phyloP scores from a whole-genome alignment of 2,888 invertebrate species.

The Chymomyza amoena region DNA sequence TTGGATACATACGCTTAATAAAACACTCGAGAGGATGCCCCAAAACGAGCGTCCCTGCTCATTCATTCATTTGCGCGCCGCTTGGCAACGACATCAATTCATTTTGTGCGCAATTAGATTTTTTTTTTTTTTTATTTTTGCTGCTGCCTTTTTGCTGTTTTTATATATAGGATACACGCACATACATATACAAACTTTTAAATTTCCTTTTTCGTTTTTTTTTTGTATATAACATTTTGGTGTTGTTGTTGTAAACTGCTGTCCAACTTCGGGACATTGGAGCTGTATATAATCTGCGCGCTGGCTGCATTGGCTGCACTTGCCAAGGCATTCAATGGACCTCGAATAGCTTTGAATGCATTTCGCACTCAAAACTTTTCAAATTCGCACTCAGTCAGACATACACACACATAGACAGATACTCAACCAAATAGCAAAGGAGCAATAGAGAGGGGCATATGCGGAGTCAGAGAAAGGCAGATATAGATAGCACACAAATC shows the following conservation, averaged over 20 bases:
- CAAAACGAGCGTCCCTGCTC: slow-evolving; percentile 17
- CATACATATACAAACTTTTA: slow-evolving; percentile 45
- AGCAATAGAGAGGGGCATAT: no score
- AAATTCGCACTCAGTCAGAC: slow-evolving; percentile 24
- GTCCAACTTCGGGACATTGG: slow-evolving; percentile 58
- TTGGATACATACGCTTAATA: slow-evolving; percentile 72
- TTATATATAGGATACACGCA: background rate
- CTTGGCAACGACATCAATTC: slow-evolving; percentile 74
- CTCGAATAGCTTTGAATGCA: slow-evolving; percentile 48
- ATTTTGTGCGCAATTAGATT: slow-evolving; percentile 69
- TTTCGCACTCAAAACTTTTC: slow-evolving; percentile 55
- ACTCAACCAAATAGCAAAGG: background rate
- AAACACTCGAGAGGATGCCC: slow-evolving; percentile 64
- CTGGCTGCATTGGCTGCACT: slow-evolving; percentile 8
- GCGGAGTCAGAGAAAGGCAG: background rate
- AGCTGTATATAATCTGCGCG: slow-evolving; percentile 43
- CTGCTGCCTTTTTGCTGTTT: background rate
- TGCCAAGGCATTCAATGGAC: slow-evolving; percentile 41
- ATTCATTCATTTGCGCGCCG: slow-evolving; percentile 55
- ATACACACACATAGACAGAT: background rate
- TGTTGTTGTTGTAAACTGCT: slow-evolving; percentile 37
- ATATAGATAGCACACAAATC: slow-evolving; percentile 23
- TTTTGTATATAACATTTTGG: slow-evolving; percentile 6
- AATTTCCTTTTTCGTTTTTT: slow-evolving; percentile 25
- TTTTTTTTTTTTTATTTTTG: slow-evolving; percentile 38